Base-by-base conservation (phyloP, 2,113 vertebrate genomes). In the Apodemus speciosus region DNA sequence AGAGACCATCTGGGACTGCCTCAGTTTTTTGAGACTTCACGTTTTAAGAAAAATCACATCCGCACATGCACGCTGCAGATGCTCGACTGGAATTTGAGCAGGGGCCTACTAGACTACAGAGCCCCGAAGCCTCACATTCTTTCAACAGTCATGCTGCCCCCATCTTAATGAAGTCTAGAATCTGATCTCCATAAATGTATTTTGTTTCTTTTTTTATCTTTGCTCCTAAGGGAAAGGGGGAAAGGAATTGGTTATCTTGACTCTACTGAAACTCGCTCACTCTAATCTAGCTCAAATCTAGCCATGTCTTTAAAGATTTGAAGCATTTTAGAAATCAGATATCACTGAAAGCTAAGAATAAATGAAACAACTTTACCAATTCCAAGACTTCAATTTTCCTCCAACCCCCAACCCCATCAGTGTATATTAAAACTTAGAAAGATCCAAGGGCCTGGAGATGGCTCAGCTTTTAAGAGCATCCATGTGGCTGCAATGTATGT, bases 191-290 rank as follows among this genome's bases (percentile, higher is more conserved):
- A 35, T 56, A 87, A 40, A 46, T 89, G 49, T 80, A 40, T 11
- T 85, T 72, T 80, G n/a, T 80, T 92, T 20, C 43, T 83, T 88
- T 92, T 90, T 92, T 77, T 58, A 40, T 88, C 66, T 85, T 90
- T n/a, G 23, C 11, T 58, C 25, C 51, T 68, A 32, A 68, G 8
- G 13, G 58, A 73, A 62, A 77, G 58, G 77, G 79, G 15, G 30
- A 62, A 95, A 94, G 11, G 16, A 92, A 94, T 49, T 66, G 89
- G 38, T 62, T 66, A 13, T 64, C 35, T 86, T 92, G 72, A 72
- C 69, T 84, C 51, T 71, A 4, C 25, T 69, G 35, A 92, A 86
- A 84, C 60, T 64, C 76, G 72, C 51, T 81, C 76, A 77, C 51
- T 81, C 81, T 62, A 3, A 86, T 20, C 46, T 58, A 86, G 13